Evolutionary conservation across 1,140 invertebrate genomes (phyloP).

Genomic region (Chironomus tepperi): DNA sequence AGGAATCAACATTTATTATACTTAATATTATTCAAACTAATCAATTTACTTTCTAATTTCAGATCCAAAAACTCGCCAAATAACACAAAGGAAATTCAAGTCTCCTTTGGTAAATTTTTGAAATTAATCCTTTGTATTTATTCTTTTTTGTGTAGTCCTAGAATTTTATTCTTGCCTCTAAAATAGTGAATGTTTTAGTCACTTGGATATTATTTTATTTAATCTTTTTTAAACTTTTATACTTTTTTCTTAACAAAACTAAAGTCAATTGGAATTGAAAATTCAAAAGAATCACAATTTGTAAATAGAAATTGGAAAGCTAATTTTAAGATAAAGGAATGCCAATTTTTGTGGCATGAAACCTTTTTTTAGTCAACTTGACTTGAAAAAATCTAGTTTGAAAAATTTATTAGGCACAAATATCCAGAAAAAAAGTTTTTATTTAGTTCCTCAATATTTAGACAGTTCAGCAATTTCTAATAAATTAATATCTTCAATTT

Average conservation of each 20-base stretch:
- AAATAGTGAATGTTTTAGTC: slow-evolving; percentile 31
- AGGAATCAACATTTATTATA: too few species aligned
- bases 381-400: too few species aligned
- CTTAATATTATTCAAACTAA: too few species aligned
- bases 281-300: too few species aligned
- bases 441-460: not conserved
- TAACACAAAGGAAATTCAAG: slow-evolving; percentile 94
- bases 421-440: not conserved
- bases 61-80: slow-evolving; percentile 97
- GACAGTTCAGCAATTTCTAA: slow-evolving; percentile 25
- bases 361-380: too few species aligned
- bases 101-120: slow-evolving; percentile 87
- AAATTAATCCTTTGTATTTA: not conserved
- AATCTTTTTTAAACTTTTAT: not conserved
- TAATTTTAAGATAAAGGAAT: too few species aligned
- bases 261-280: too few species aligned
- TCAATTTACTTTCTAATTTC: slow-evolving; percentile 38
- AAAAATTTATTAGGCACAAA: not conserved
- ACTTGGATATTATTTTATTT: slow-evolving; percentile 11
- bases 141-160: slow-evolving; percentile 3
- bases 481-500: slow-evolving; percentile 29
- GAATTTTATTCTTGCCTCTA: not conserved
- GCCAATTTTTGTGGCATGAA: too few species aligned
- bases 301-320: too few species aligned
- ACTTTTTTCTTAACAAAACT: too few species aligned